Conservation (phyloP, 2,888 invertebrate genomes). For the Macrophya alboannulata region DNA sequence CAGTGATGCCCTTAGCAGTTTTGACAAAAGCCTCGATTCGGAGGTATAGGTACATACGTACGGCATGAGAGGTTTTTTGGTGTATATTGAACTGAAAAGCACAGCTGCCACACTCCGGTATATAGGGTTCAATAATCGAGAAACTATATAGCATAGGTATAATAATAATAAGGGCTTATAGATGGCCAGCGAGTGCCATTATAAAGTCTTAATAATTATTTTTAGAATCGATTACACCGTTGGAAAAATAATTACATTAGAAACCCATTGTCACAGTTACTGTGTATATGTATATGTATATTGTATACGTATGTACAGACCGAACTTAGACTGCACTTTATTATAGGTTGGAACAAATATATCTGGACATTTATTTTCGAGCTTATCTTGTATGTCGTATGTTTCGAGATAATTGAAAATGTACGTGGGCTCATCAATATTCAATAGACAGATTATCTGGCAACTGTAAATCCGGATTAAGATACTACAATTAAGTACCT, state of each 20-base stretch:
- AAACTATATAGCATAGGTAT: neutral
- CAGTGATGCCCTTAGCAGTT: constrained; percentile 64
- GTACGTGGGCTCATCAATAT: neutral
- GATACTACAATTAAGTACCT: neutral
- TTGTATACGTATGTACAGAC: neutral
- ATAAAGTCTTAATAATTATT: constrained; percentile 11
- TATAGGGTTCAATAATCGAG: constrained; percentile 6
- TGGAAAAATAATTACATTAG: constrained; percentile 38
- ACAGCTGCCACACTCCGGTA: constrained; percentile 22
- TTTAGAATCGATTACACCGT: constrained; percentile 32
- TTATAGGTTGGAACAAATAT: too few species aligned
- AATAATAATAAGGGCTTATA: too few species aligned
- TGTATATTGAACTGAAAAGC: constrained; percentile 30
- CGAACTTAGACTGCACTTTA: neutral
- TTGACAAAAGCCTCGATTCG: constrained; percentile 68
- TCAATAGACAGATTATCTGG: neutral
- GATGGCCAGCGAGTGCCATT: constrained; percentile 18
- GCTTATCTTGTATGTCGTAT: constrained; percentile 4
- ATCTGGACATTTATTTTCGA: neutral
- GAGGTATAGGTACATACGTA: constrained; percentile 61
- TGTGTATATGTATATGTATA: neutral
- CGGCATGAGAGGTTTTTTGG: neutral
- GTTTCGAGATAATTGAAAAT: neutral
- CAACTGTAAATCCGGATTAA: neutral
- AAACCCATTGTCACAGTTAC: neutral